These are phyloP conservation scores for Myotis yumanensis DNA, from an alignment of 2,113 vertebrate species.

Conservation along the genomic window DNA sequence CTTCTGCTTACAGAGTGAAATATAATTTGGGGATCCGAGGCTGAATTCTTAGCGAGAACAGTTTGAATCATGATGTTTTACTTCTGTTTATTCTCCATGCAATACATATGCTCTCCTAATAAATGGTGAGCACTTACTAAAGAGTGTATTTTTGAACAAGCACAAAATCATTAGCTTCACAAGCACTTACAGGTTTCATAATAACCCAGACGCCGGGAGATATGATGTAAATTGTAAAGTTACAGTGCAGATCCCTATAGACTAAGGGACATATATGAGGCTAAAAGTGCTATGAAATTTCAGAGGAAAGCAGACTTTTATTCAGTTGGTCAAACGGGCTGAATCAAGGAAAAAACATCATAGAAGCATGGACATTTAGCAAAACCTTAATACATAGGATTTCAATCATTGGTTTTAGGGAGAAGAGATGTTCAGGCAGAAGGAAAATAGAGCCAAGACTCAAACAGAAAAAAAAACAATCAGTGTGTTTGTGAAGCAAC, in stretches of 20 bases:
- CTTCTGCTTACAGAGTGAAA: background rate
- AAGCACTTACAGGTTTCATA: background rate
- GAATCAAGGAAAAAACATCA: background rate
- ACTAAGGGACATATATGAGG: background rate
- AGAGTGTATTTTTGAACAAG: slow-evolving; percentile 4
- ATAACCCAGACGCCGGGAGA: background rate
- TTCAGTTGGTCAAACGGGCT: background rate
- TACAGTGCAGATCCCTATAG: background rate
- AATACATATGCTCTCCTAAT: background rate
- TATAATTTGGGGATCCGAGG: background rate
- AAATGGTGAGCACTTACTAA: background rate
- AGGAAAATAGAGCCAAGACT: background rate
- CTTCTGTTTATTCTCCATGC: background rate
- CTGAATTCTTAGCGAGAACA: background rate
- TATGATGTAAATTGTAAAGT: background rate
- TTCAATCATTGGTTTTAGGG: background rate
- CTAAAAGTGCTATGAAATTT: background rate
- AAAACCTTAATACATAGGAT: slow-evolving; percentile 4
- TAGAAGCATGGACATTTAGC: background rate
- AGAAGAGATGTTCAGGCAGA: background rate
- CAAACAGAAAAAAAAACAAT: slow-evolving; percentile 9
- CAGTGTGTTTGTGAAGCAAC: background rate
- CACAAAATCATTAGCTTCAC: background rate
- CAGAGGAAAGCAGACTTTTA: background rate
- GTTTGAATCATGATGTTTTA: background rate